phyloP scores from a whole-genome alignment of 2,113 vertebrate genomes.

The Lipophrys pholis region DNA sequence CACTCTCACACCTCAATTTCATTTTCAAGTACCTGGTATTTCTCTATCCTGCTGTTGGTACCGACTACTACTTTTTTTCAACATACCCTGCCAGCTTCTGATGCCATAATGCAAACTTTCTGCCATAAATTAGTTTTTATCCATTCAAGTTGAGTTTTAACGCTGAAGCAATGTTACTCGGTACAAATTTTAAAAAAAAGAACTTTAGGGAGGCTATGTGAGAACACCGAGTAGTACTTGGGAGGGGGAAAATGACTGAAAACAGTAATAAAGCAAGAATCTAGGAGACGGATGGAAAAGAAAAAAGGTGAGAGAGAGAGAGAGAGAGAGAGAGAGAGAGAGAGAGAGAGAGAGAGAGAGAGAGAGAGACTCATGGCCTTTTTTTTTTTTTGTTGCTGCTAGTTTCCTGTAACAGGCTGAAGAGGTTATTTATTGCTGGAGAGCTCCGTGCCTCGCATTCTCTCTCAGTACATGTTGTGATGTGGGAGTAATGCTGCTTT shows the following conservation, averaged over 20 bases:
- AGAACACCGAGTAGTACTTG: background rate
- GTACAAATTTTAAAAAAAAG: background rate
- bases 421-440: slow-evolving; percentile 74
- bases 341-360: background rate
- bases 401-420: slow-evolving; percentile 65
- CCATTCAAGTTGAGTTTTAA: background rate
- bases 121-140: background rate
- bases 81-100: no score
- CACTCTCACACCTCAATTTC: no score
- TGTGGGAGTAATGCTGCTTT: slow-evolving; percentile 78
- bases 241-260: slow-evolving; percentile 8
- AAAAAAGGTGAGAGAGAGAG: slow-evolving; percentile 33
- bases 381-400: slow-evolving; percentile 25
- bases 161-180: background rate
- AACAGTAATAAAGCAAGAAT: slow-evolving; percentile 25
- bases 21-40: no score
- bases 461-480: slow-evolving; percentile 74
- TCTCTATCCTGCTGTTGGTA: no score
- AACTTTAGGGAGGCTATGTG: background rate
- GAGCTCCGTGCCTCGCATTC: slow-evolving; percentile 73
- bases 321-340: slow-evolving; percentile 1
- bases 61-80: no score
- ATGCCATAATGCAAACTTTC: background rate
- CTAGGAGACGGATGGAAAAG: background rate
- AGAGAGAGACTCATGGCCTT: no score